A percentile compares a stretch with the other conserved stretches of the same genome.
Evolutionary conservation across 2,888 invertebrate genomes (phyloP).

Genomic region (Omphaloscelis lunosa): DNA sequence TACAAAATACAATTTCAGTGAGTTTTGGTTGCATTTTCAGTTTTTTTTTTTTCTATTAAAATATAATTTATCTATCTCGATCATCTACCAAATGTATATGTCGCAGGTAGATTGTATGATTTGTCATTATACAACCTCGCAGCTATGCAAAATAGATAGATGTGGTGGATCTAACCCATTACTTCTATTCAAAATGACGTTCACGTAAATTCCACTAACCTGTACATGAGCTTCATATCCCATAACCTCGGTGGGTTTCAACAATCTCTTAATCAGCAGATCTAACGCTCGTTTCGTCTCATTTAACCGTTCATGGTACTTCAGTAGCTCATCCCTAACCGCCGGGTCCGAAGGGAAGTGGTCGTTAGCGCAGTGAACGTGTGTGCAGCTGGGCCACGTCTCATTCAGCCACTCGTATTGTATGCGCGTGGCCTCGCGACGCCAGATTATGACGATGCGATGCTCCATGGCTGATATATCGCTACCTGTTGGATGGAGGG

Average conservation of each 20-base stretch:
- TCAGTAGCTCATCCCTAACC: constrained; percentile 80
- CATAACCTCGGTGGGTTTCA: constrained; percentile 94
- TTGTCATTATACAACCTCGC: too few relatives aligned
- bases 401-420: constrained; percentile 97
- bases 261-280: constrained; percentile 92
- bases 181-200: too few relatives aligned
- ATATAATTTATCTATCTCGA: neutral
- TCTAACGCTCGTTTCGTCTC: constrained; percentile 94
- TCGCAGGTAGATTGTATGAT: too few relatives aligned
- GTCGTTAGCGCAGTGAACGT: constrained; percentile 75
- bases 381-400: constrained; percentile 92
- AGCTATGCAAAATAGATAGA: too few relatives aligned
- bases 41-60: neutral
- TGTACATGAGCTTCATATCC: constrained; percentile 95
- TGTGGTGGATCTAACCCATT: too few relatives aligned
- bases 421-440: constrained; percentile 95
- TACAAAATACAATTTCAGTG: neutral
- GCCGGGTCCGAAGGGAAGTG: constrained; percentile 72
- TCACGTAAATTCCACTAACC: constrained; percentile 88
- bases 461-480: constrained; percentile 90
- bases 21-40: neutral
- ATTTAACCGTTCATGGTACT: constrained; percentile 90
- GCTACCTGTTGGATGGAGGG: constrained; percentile 80
- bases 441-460: constrained; percentile 97
- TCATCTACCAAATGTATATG: neutral